Evolutionary conservation across 2,888 invertebrate genomes (phyloP), one percentile per base, ranked within the genome.

Genomic region (Pseudococcus longispinus): DNA sequence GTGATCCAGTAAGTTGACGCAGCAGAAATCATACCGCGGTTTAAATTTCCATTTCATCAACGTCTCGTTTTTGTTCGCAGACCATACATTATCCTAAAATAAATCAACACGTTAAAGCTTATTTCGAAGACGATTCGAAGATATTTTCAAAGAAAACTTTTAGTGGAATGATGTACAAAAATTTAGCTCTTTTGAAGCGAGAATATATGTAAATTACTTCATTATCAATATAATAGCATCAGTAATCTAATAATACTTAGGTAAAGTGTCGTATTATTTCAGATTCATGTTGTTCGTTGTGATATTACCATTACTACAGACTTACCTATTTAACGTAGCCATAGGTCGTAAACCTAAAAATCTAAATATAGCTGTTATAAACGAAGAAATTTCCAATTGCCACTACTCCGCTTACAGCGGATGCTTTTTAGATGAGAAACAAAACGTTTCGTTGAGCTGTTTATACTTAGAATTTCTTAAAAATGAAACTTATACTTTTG

Each of bases 251-350:
- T 26, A 29, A 85, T 44, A 84, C 29, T 65, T 11, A 55, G 11
- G 26, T 44, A 23, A 6, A 42, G 13, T 37, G 37, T 15, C 9
- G 5, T 20, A 46, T 46, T 83, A 15, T 92, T 92, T n/a, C 91
- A 96, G 96, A 9, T 95, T 96, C 55, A 91, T 97, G 42, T 91
- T 95, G 88, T 97, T 97, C 91, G 94, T 96, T 88, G 91, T 97
- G 88, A 89, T 96, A 87, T 95, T 97, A 90, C 97, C 97, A 18
- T 91, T 97, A 20, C 91, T 97, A 32, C 95, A 97, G 93, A 93
- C 95, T 88, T 92, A 94, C 65, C 92, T 95, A 55, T 97, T 97
- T 91, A 95, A 96, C 91, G 90, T 94, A 87, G 95, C 96, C 42
- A 93, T 96, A 85, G 96, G 96, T 0, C 93, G 93, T 83, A 95